Base-by-base conservation (phyloP, 2,888 invertebrate genomes). In the Cristatella mucedo region DNA sequence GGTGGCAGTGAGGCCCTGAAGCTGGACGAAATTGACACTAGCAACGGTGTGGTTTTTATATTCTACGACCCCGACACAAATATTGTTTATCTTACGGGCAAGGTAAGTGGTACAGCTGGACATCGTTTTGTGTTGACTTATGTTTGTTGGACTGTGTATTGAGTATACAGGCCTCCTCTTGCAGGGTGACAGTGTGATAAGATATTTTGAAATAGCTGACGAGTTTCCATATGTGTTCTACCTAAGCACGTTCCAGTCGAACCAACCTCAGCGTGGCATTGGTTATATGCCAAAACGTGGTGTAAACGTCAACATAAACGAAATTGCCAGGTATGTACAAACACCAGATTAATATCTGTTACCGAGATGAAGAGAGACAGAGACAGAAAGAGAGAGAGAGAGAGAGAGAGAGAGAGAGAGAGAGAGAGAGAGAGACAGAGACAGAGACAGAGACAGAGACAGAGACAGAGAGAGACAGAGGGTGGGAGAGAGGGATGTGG, bases 201-300 rank as follows among this genome's bases (percentile, higher is more conserved):
- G 87, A 21, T 93, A 87, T 68, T 91, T 87, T 66, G 93, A 93
- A 69, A 76, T 91, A 18, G 85, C 82, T 2, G 80, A 86, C 49
- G 82, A 86, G 51, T 71, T 78, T 11, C 91, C 91, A 0, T 89
- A 80, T 69, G 76, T 89, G 41, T 84, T 89, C 67, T 93, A 81
- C 66, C 76, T 93, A 45, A 84, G 80, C 60, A 82, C 85, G 59
- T 86, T 81, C 66, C 75, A 85, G 41, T 83, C 85, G 0, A 82
- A 82, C 26, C 83, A 85, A 62, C 86, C 89, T 21, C 75, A 86
- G 74, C 73, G 87, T 54, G 89, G 89, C 0, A 71, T 91, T 43
- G 89, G 87, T 21, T 77, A 78, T 56, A 85, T 91, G 82, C 82
- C 86, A n/a, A 91, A 91, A 66, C 74, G 89, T 43, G 91, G 87